A percentile compares a stretch with the other conserved stretches of the same genome.
Evolutionary conservation across 2,113 vertebrate genomes (phyloP).

Genomic region (Prionailurus bengalensis): DNA sequence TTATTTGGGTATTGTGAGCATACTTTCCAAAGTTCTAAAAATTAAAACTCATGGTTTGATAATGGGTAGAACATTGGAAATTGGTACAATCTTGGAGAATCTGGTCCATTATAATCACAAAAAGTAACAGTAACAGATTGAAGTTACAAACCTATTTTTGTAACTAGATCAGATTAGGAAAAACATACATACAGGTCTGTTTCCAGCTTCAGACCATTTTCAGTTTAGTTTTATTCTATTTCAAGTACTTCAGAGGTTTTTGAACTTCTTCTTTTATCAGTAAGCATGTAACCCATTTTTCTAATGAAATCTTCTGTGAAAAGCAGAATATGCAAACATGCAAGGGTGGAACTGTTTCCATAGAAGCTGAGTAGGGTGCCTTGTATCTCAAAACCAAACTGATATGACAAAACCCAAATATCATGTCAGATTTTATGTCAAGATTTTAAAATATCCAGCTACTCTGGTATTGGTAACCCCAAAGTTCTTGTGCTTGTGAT

Average conservation of each 20-base stretch:
- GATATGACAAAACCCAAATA: not conserved
- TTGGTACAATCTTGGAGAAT: not conserved
- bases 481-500: not conserved
- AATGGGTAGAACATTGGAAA: not conserved
- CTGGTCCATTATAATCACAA: not conserved
- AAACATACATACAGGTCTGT: not conserved
- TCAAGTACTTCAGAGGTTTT: not conserved
- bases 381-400: not conserved
- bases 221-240: constrained; percentile 47
- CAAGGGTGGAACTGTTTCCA: not conserved
- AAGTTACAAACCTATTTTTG: not conserved
- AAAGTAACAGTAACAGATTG: not conserved
- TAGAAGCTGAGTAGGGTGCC: not conserved
- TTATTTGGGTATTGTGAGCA: not conserved
- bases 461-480: not conserved
- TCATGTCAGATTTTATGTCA: not conserved
- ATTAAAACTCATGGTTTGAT: not conserved
- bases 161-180: not conserved
- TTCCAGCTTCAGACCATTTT: not conserved
- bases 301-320: not conserved
- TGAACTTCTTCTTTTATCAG: not conserved
- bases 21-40: constrained; percentile 2
- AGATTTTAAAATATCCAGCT: not conserved
- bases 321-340: not conserved
- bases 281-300: not conserved